Percentiles rank a stretch among this genome's conserved stretches.
phyloP scores from a whole-genome alignment of 35 echinoderm and acorn worm species.

The Apostichopus japonicus region DNA sequence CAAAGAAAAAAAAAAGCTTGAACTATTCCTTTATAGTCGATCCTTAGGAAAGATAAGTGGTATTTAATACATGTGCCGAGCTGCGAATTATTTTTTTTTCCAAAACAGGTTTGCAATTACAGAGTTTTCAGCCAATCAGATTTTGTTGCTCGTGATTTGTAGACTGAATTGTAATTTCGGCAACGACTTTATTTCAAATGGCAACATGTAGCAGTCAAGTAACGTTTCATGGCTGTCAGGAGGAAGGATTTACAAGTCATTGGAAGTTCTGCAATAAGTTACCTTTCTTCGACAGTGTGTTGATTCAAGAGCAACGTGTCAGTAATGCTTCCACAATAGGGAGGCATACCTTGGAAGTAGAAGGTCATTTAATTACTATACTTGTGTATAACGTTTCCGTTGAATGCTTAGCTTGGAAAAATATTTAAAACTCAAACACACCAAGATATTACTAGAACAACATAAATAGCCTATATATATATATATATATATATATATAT shows the following conservation, averaged over 20 bases:
- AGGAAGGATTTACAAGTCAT: background rate
- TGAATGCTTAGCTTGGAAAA: background rate
- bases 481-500: too few species aligned
- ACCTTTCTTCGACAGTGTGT: background rate
- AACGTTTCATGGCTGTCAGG: background rate
- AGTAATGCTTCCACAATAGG: background rate
- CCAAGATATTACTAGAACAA: too few species aligned
- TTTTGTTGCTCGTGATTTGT: background rate
- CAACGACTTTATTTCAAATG: background rate
- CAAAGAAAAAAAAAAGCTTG: too few species aligned
- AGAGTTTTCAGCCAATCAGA: too few species aligned
- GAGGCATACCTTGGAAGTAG: background rate
- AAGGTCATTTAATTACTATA: background rate
- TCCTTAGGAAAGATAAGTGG: too few species aligned
- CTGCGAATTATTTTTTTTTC: too few species aligned
- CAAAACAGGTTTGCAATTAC: too few species aligned
- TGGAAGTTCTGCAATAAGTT: background rate
- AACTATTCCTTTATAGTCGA: too few species aligned
- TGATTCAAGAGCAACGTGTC: background rate
- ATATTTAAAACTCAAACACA: too few species aligned
- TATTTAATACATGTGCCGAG: too few species aligned
- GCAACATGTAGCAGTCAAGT: background rate
- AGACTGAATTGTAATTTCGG: background rate
- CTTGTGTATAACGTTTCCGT: too few species aligned
- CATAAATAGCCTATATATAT: too few species aligned